These are phyloP conservation scores for Chunga burmeisteri DNA, from an alignment of 2,113 vertebrate species.

Conservation along the genomic window DNA sequence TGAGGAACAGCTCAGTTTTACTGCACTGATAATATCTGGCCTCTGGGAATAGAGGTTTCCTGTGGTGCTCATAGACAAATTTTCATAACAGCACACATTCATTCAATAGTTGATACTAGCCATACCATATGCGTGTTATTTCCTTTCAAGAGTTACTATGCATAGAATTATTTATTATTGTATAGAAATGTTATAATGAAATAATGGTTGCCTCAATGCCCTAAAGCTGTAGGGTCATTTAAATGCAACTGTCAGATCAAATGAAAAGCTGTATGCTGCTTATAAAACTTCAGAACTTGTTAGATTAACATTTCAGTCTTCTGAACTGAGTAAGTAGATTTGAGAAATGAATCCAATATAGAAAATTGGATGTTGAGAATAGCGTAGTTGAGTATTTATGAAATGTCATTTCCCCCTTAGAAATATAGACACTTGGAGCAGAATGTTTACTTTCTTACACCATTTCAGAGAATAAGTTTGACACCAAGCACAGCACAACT, in stretches of 20 bases:
- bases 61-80: background rate
- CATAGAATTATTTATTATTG: constrained; percentile 25
- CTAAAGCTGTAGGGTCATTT: constrained; percentile 23
- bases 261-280: constrained; percentile 33
- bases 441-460: background rate
- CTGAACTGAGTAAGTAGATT: background rate
- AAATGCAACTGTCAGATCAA: constrained; percentile 34
- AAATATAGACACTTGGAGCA: background rate
- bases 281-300: constrained; percentile 33
- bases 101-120: background rate
- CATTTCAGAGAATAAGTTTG: background rate
- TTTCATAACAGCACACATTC: background rate
- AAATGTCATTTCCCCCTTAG: background rate
- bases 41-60: background rate
- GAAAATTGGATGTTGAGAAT: constrained; percentile 15
- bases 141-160: background rate
- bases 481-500: background rate
- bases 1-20: background rate
- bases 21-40: background rate
- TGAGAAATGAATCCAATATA: constrained; percentile 43
- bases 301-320: constrained; percentile 36
- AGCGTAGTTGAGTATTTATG: constrained; percentile 1
- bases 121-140: background rate
- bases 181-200: background rate
- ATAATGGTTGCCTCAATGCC: background rate